Base-by-base conservation (phyloP, 2,888 invertebrate species). In the Zele albiditarsus region DNA sequence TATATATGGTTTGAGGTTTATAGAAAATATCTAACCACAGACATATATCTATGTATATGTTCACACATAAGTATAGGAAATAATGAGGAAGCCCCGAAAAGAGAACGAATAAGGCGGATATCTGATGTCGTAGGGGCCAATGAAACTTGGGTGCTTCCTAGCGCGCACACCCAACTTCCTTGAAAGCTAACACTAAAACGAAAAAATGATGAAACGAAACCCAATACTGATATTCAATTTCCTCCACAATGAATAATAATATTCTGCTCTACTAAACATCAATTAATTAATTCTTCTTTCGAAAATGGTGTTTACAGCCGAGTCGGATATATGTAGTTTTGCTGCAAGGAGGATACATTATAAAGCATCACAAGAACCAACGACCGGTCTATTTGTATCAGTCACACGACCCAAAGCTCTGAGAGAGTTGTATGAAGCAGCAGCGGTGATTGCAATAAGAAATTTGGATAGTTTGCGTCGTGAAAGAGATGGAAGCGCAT, bases 261-360 rank as follows among this genome's bases (percentile, higher is more conserved):
- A 20, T 38, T 38, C 38, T 12, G 8, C 12, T 38, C 8, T 38
- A 12, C 16, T 10, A 20, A 27, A 27, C 25, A 20, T 20, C 25
- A 27, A 58, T 8, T 25, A 25, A 58, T 23, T 4, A 12, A 58
- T 58, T 25, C 23, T 23, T 25, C 23, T 23, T 58, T 28, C 28
- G 16, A 27, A 60, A 27, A 10, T 27, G 12, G 8, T 63, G 20
- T 63, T 75, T 60, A 70, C 93, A 97, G 97, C 97, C 90, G 97
- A 96, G 91, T 95, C 97, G 88, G 96, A 97, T 92, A 94, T 97
- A 90, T 94, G 94, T 87, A 93, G 94, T 89, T 97, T 97, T 92
- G 95, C 96, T 82, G 89, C 92, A 84, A 92, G 94, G 88, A 95
- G 94, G 90, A 91, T 93, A 83, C 95, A 96, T 91, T 96, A 93